A percentile compares a stretch with the other conserved stretches of the same genome.
Evolutionary conservation across 2,113 vertebrate species (phyloP).

Genomic region (Tragelaphus buxtoni): DNA sequence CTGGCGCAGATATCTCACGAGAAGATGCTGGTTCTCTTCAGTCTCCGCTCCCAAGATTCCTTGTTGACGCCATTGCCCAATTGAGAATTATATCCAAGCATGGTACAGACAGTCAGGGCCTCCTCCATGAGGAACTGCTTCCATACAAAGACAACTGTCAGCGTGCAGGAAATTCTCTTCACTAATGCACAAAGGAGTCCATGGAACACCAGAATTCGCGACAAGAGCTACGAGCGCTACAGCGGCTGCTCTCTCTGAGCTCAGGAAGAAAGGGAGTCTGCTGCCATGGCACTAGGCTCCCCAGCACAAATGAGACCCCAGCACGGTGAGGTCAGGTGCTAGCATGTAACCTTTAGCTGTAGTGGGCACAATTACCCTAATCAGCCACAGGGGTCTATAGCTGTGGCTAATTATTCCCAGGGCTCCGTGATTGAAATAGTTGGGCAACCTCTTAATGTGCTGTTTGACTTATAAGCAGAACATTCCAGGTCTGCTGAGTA

Average conservation of each 20-base stretch:
- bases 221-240: not conserved
- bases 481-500: not conserved
- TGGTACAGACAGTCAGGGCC: not conserved
- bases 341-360: not conserved
- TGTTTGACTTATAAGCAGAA: not conserved
- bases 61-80: not conserved
- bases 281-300: not conserved
- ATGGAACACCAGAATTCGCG: not conserved
- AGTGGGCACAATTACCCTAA: not conserved
- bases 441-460: not conserved
- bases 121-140: not conserved
- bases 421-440: not conserved
- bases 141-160: not conserved
- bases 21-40: not conserved
- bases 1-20: not conserved
- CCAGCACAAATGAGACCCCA: not conserved
- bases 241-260: not conserved
- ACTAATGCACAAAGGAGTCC: not conserved
- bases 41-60: not conserved
- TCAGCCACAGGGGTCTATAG: not conserved
- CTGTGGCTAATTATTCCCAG: not conserved
- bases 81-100: not conserved
- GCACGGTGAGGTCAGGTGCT: not conserved
- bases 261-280: not conserved
- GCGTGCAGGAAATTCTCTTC: not conserved